Evolutionary conservation across 2,888 invertebrate genomes (phyloP), one percentile per base, ranked within the genome.

Genomic region (Mamestra brassicae): DNA sequence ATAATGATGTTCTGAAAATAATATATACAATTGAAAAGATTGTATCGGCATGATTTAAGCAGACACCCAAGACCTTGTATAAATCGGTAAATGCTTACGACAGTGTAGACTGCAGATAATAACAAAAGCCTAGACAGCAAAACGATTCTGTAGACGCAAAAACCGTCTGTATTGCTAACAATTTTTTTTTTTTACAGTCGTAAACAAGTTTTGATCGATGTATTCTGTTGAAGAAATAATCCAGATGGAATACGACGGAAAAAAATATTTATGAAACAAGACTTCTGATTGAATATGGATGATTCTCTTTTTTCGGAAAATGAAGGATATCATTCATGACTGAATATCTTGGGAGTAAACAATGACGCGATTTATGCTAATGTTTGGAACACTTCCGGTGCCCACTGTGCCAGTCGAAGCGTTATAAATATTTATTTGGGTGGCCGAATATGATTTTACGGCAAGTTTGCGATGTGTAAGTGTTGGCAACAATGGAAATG

Each of bases 401-500:
- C 75, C 78, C 77, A 83, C 77, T 72, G 79, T 75, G 76, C 74
- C 82, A 85, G 84, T 86, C 80, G 80, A 82, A 84, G 75, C 81
- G 76, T 85, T 87, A 92, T 87, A 90, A 89, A 90, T 89, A 89
- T 90, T 88, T 87, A 90, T 91, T 89, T 81, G 85, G 87, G 87
- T 88, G 70, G 75, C 81, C 81, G 74, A 82, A 78, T 81, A 88
- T 81, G 71, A 83, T 83, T 84, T 85, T 76, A 81, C 81, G 85
- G 80, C 81, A 85, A 88, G 78, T 87, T 88, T 76, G 85, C 84
- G 85, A 85, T 83, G 77, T 85, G 68, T 86, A 86, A 81, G 86
- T 88, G 88, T 89, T 89, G 81, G 90, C 89, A 91, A 94, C 92
- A 94, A 93, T 92, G 82, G 90, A 92, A 90, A 91, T 85, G 88